Conservation (phyloP, 2,888 invertebrate species). For the Charanyca ferruginea region DNA sequence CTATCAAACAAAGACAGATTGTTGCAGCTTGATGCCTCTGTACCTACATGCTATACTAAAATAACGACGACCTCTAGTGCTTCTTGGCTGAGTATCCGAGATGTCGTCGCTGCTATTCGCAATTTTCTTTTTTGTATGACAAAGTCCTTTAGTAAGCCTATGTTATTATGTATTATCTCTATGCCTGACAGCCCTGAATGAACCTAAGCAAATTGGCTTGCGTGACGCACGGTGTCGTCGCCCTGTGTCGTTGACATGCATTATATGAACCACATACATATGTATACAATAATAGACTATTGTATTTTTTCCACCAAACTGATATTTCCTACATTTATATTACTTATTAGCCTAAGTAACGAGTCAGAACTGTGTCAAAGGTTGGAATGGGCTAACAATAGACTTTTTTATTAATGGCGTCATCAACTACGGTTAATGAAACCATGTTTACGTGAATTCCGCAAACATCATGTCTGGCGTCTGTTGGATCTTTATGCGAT, state of each 20-base stretch:
- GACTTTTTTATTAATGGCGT: constrained; percentile 4
- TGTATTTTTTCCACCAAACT: constrained; percentile 13
- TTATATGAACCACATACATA: constrained; percentile 17
- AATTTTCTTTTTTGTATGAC: constrained; percentile 17
- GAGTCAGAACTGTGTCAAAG: constrained; percentile 15
- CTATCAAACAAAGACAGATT: no score
- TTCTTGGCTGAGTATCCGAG: no score
- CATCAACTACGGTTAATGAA: constrained; percentile 11
- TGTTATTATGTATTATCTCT: background rate
- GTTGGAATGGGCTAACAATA: constrained; percentile 6
- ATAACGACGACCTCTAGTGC: background rate
- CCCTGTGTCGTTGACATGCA: constrained; percentile 51
- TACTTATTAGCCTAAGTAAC: background rate
- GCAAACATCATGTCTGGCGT: constrained; percentile 21
- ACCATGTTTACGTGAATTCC: constrained; percentile 17
- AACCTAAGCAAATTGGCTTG: constrained; percentile 47
- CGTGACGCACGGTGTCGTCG: constrained; percentile 55
- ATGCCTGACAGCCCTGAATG: constrained; percentile 33
- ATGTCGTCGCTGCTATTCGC: constrained; percentile 2
- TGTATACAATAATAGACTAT: constrained; percentile 31
- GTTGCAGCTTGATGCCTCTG: no score
- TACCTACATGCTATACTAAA: background rate
- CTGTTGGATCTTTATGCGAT: constrained; percentile 23
- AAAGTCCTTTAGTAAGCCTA: background rate
- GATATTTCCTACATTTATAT: constrained; percentile 19